A percentile compares a stretch with the other conserved stretches of the same genome.
Evolutionary conservation across 2,113 vertebrate genomes (phyloP).

Genomic region (Athene cunicularia): DNA sequence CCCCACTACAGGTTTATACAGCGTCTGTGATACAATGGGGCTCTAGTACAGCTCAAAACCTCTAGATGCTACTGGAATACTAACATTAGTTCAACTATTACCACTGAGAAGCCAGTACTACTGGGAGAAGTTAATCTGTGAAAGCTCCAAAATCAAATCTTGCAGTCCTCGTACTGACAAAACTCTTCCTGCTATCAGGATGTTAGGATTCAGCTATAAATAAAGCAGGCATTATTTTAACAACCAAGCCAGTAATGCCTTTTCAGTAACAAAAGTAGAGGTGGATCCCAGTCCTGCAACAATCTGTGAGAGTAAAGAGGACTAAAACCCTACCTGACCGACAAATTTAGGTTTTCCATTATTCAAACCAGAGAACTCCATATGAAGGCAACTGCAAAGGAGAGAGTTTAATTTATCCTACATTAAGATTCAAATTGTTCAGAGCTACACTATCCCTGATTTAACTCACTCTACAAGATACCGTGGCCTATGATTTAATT

Average conservation of each 20-base stretch:
- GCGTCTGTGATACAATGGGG: not conserved
- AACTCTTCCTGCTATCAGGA: not conserved
- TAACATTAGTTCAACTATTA: not conserved
- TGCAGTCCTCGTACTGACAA: rapidly evolving
- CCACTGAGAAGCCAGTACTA: not conserved
- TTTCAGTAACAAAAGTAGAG: not conserved
- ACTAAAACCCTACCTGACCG: not conserved
- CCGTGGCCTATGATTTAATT: not conserved
- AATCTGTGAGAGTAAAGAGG: not conserved
- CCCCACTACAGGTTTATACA: not conserved
- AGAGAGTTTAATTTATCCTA: not conserved
- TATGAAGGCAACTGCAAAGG: not conserved
- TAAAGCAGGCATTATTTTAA: not conserved
- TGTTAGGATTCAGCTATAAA: not conserved
- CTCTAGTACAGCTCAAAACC: not conserved
- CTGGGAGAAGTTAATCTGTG: not conserved
- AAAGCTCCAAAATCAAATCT: not conserved
- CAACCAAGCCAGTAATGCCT: not conserved
- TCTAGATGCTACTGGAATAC: not conserved
- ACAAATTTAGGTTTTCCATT: not conserved
- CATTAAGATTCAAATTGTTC: constrained; percentile 28
- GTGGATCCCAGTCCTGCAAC: not conserved
- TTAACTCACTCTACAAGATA: not conserved
- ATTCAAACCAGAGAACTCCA: not conserved
- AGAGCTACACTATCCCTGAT: not conserved